Evolutionary conservation across 1,140 invertebrate species (phyloP), one percentile per base, ranked within the genome.

Genomic region (Forficula auricularia): DNA sequence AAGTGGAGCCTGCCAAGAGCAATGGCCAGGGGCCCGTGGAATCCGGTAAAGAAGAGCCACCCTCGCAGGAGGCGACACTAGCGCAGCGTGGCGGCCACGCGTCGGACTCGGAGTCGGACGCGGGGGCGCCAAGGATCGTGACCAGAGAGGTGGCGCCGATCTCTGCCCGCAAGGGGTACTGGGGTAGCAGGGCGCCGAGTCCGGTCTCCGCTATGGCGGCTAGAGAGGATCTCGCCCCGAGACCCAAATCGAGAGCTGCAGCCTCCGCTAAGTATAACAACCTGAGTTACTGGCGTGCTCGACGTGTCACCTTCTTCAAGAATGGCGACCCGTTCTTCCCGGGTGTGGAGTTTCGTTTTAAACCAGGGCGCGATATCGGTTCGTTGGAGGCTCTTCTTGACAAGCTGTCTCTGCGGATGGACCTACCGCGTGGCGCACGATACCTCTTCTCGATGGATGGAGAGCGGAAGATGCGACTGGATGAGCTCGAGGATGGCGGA

Each of bases 311-410:
- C 1, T 92, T 95, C 61, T 95, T 83, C 61, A 77, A 82, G 55
- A 96, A 94, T 72, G 89, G 89, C 3, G 88, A 94, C 60, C 80
- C 81, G 0, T 87, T 89, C 57, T 87, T 82, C 59, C 84, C 83
- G 32, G 86, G 87, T 0, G 71, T 89, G 14, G 84, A 88, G 57
- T 80, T 87, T 54, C 75, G 86, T 32, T 89, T 94, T 54, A 84
- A 83, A 50, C 81, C 84, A 3, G 80, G 84, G 1, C 69, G 84
- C 44, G 86, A 90, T 57, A 80, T 92, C 49, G 75, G 74, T n/a
- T 82, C 77, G 8, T 61, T 94, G 63, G 87, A 92, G 52, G 77
- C 78, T 4, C 66, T 96, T 3, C 67, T 88, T 48, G 84, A 88
- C 52, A 81, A 84, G 52, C 63, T 89, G 15, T 86, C 83, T 0